Conservation (phyloP, 2,797 vertebrate genomes). For the Lutjanus argentimaculatus region DNA sequence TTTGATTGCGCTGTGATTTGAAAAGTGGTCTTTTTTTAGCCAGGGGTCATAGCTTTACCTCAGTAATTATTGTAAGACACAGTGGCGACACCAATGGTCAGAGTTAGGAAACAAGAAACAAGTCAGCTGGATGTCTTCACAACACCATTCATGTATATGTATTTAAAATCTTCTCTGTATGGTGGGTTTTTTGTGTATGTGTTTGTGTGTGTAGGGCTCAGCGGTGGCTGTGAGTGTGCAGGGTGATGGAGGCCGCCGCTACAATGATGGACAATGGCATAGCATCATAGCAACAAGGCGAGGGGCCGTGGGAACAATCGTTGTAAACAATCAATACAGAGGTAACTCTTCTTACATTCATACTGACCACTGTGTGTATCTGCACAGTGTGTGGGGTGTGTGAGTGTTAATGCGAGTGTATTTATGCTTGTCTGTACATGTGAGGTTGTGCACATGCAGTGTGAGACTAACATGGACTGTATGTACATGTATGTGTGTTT, state of each 20-base stretch:
- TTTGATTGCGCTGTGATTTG: constrained; percentile 27
- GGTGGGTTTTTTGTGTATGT: constrained; percentile 27
- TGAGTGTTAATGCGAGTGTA: constrained; percentile 14
- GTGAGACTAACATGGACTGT: constrained; percentile 14
- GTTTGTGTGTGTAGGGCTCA: constrained; percentile 86
- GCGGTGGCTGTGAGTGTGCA: constrained; percentile 89
- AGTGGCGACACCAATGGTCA: not conserved
- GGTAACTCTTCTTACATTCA: constrained; percentile 83
- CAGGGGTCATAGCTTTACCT: constrained; percentile 23
- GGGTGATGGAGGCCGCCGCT: constrained; percentile 87
- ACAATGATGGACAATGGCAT: constrained; percentile 93
- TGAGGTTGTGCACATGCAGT: constrained; percentile 9
- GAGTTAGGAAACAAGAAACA: not conserved
- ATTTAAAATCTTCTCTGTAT: not conserved
- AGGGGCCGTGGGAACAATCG: constrained; percentile 91
- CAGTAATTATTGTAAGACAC: constrained; percentile 6
- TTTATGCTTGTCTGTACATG: constrained; percentile 22
- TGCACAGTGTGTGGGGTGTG: constrained; percentile 44
- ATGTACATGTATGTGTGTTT: constrained; percentile 27
- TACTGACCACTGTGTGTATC: constrained; percentile 62
- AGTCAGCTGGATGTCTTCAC: constrained; percentile 17
- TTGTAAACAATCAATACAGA: constrained; percentile 85
- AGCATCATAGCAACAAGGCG: constrained; percentile 88
- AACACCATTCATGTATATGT: constrained; percentile 13
- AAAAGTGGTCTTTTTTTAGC: constrained; percentile 28